Percentiles rank a stretch among this genome's conserved stretches.
phyloP scores from a whole-genome alignment of 2,113 vertebrate species.

The Morone chrysops region DNA sequence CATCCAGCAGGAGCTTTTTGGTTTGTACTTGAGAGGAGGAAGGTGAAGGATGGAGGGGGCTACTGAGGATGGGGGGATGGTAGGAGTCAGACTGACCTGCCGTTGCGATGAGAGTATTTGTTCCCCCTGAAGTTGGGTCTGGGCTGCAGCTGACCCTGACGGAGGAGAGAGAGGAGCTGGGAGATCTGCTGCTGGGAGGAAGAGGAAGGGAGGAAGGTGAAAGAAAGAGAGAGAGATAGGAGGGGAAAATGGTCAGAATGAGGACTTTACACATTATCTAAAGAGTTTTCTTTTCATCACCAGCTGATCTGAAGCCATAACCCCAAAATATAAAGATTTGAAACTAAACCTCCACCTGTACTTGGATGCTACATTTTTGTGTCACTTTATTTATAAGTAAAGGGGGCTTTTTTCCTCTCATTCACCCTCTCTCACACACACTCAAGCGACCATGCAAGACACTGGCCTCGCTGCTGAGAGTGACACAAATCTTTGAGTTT shows the following conservation, averaged over 20 bases:
- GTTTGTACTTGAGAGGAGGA: neutral
- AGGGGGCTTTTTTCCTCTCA: too few relatives aligned
- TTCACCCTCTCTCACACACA: too few relatives aligned
- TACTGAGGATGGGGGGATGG: neutral
- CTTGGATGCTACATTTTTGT: too few relatives aligned
- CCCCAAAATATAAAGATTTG: neutral
- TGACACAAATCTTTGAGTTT: neutral
- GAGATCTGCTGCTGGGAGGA: slow-evolving; percentile 92
- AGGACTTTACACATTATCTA: neutral
- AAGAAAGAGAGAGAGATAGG: neutral
- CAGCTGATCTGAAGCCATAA: neutral
- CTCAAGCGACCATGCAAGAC: too few relatives aligned
- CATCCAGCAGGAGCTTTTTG: neutral
- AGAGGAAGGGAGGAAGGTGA: neutral
- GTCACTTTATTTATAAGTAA: too few relatives aligned
- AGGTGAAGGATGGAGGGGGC: neutral
- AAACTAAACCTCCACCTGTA: too few relatives aligned
- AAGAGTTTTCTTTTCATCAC: neutral
- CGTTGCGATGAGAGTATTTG: slow-evolving; percentile 74
- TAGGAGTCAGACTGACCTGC: slow-evolving; percentile 63
- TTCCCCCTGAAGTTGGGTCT: slow-evolving; percentile 78
- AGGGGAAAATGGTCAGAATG: neutral
- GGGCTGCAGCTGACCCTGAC: slow-evolving; percentile 77
- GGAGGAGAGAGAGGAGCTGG: slow-evolving; percentile 96
- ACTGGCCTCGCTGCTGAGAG: too few relatives aligned